A percentile compares a stretch with the other conserved stretches of the same genome.
Conservation (phyloP, 2,888 invertebrate species). For the Drosophila putrida region DNA sequence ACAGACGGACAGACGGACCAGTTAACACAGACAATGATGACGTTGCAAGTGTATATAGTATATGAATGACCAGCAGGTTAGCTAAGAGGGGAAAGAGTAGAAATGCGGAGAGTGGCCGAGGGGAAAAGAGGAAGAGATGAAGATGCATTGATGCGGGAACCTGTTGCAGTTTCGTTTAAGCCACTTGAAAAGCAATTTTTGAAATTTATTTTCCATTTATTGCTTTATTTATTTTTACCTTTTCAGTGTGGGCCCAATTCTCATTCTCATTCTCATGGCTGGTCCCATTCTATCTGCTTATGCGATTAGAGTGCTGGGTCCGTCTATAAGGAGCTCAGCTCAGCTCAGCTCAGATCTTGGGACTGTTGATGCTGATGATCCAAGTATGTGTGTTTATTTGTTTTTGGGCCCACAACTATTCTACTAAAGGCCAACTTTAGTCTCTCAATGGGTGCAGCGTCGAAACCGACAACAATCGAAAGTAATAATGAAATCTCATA, state of each 20-base stretch:
- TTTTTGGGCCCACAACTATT: slow-evolving; percentile 61
- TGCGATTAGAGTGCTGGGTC: slow-evolving; percentile 63
- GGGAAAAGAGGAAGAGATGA: background rate
- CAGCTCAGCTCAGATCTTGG: background rate
- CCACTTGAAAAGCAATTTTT: slow-evolving; percentile 76
- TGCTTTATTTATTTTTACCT: slow-evolving; percentile 72
- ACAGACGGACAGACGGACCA: slow-evolving; percentile 12
- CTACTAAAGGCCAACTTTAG: slow-evolving; percentile 39
- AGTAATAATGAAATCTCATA: slow-evolving; percentile 79
- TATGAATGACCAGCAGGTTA: slow-evolving; percentile 19
- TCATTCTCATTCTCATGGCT: slow-evolving; percentile 41
- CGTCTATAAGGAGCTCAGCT: slow-evolving; percentile 52
- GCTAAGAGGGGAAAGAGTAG: background rate
- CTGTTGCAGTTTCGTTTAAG: slow-evolving; percentile 59
- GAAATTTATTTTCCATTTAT: slow-evolving; percentile 78
- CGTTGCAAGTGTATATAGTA: slow-evolving; percentile 48
- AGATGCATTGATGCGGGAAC: slow-evolving; percentile 38
- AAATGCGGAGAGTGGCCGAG: background rate
- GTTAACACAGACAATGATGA: slow-evolving; percentile 52
- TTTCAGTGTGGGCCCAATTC: slow-evolving; percentile 60
- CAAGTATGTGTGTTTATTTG: slow-evolving; percentile 69
- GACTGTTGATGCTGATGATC: slow-evolving; percentile 17
- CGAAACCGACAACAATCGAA: slow-evolving; percentile 66
- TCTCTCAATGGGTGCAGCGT: slow-evolving; percentile 64
- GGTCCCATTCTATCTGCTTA: slow-evolving; percentile 65